These are phyloP conservation scores for Dasyprocta punctata DNA, from an alignment of 2,113 vertebrate species.

Conservation along the genomic window DNA sequence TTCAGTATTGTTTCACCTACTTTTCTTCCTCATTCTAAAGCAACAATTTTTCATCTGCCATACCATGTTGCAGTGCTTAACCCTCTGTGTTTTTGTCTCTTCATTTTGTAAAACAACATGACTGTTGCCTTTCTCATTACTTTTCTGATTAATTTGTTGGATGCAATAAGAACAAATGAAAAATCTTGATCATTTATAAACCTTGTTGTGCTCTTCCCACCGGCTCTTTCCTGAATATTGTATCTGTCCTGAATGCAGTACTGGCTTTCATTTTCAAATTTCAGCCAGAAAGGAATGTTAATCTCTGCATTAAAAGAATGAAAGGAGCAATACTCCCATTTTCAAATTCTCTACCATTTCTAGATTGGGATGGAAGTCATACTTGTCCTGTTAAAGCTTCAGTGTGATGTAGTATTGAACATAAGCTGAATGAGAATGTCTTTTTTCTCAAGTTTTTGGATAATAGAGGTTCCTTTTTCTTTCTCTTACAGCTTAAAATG, in stretches of 20 bases:
- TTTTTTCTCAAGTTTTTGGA: background rate
- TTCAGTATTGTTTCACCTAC: background rate
- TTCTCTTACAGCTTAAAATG: background rate
- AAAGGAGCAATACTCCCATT: background rate
- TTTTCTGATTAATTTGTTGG: background rate
- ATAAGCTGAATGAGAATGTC: background rate
- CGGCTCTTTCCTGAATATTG: background rate
- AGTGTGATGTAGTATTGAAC: background rate
- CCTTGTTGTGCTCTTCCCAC: background rate
- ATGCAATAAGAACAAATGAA: background rate
- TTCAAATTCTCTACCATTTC: background rate
- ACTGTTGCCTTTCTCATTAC: background rate
- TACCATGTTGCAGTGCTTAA: background rate
- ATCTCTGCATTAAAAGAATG: background rate
- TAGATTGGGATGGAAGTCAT: background rate
- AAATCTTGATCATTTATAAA: background rate
- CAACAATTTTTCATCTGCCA: background rate
- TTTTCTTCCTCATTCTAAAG: background rate
- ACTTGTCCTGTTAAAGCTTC: background rate
- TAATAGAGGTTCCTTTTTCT: background rate
- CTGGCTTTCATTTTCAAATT: conserved; percentile 14
- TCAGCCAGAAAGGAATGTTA: background rate
- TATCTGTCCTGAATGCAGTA: background rate
- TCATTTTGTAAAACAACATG: conserved; percentile 3
- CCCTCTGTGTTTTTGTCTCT: background rate